phyloP scores from a whole-genome alignment of 2,797 vertebrate genomes.

The Pipistrellus nathusii region DNA sequence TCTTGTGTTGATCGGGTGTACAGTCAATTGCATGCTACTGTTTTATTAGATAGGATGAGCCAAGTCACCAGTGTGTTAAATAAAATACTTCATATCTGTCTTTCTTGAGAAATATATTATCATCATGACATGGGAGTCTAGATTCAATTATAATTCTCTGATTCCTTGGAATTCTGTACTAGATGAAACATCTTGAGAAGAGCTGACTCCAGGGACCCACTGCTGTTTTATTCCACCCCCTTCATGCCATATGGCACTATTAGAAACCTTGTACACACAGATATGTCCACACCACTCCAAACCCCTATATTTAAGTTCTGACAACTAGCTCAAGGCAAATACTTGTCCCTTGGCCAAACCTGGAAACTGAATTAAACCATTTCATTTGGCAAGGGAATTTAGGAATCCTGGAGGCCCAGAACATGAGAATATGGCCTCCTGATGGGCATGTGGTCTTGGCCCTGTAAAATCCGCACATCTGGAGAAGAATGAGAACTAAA shows the following conservation, averaged over 20 bases:
- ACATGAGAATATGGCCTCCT: background rate
- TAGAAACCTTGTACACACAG: background rate
- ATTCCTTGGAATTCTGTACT: background rate
- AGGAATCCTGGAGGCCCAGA: background rate
- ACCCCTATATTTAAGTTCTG: background rate
- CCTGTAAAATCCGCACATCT: background rate
- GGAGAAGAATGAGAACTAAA: background rate
- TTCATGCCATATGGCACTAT: background rate
- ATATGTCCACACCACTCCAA: too few species aligned
- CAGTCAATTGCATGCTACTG: too few species aligned
- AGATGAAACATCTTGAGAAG: background rate
- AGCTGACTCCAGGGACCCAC: background rate
- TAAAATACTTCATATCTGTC: background rate
- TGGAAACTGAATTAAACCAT: background rate
- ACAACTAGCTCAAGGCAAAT: background rate
- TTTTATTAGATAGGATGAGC: background rate
- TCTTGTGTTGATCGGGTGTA: too few species aligned
- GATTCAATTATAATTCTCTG: background rate
- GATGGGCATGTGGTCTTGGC: background rate
- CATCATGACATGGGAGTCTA: background rate
- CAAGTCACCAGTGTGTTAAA: background rate
- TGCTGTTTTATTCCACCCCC: background rate
- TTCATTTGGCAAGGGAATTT: background rate
- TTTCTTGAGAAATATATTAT: background rate
- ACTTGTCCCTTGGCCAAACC: background rate